Conservation (phyloP, 2,113 vertebrate genomes). For the Dascyllus trimaculatus region DNA sequence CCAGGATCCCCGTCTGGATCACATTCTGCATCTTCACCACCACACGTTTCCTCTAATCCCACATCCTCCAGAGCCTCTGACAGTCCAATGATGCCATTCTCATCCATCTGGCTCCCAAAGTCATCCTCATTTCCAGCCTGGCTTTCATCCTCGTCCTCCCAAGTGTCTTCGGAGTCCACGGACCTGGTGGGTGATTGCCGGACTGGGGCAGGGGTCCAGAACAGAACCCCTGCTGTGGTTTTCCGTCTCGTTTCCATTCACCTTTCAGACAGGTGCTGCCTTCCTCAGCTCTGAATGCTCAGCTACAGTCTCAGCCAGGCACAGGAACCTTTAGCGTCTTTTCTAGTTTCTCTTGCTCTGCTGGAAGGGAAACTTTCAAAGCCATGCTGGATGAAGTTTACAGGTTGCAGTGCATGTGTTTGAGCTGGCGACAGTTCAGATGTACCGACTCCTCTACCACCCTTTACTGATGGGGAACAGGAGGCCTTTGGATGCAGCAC, state of each 20-base stretch:
- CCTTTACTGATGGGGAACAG: slow-evolving; percentile 8
- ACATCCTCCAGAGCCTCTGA: slow-evolving; percentile 44
- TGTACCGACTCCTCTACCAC: background rate
- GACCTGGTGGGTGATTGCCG: slow-evolving; percentile 61
- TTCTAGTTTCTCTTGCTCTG: slow-evolving; percentile 15
- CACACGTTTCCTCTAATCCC: slow-evolving; percentile 24
- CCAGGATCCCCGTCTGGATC: slow-evolving; percentile 25
- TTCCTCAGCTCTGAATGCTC: slow-evolving; percentile 14
- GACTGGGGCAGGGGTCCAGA: slow-evolving; percentile 56
- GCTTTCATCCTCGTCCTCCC: slow-evolving; percentile 56
- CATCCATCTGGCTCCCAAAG: slow-evolving; percentile 81
- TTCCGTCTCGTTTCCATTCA: slow-evolving; percentile 52
- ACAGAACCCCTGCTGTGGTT: slow-evolving; percentile 38
- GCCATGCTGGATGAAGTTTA: slow-evolving; percentile 38
- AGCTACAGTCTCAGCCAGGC: slow-evolving; percentile 30
- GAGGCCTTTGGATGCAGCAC: slow-evolving; percentile 12
- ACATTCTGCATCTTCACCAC: slow-evolving; percentile 22
- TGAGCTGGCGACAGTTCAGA: background rate
- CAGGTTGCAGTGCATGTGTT: background rate
- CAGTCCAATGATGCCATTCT: slow-evolving; percentile 84
- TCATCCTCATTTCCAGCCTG: slow-evolving; percentile 48
- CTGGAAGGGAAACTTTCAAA: slow-evolving; percentile 13
- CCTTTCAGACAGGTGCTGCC: background rate
- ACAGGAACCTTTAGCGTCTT: slow-evolving; percentile 10
- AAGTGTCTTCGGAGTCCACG: slow-evolving; percentile 56